These are phyloP conservation scores for Apostichopus japonicus DNA, from an alignment of 35 echinoderm and acorn worm genomes.

Conservation along the genomic window DNA sequence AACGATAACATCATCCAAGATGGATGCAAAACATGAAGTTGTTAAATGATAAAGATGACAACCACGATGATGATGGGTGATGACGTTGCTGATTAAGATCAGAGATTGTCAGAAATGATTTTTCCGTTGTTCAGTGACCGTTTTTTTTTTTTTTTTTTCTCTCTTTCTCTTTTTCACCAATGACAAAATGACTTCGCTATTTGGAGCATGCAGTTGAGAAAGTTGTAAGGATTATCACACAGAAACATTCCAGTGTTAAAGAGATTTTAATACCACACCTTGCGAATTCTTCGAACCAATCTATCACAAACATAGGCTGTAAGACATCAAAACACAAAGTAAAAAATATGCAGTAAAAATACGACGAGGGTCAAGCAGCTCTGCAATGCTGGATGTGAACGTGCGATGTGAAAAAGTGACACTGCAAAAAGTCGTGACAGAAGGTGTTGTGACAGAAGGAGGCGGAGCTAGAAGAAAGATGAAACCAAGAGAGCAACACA, in stretches of 20 bases:
- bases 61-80: neutral
- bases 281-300: constrained; percentile 7
- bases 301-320: constrained; percentile 9
- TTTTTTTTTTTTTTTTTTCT: too few species aligned
- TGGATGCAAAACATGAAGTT: neutral
- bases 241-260: neutral
- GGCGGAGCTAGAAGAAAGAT: neutral
- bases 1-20: neutral
- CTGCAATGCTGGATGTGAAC: neutral
- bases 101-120: too few species aligned
- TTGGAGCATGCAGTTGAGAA: neutral
- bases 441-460: neutral
- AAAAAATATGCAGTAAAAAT: constrained; percentile 7
- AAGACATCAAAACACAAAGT: constrained; percentile 2
- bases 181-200: too few species aligned
- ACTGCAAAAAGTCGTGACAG: neutral
- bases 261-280: constrained; percentile 1
- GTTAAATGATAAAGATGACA: neutral
- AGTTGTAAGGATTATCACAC: neutral
- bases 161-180: too few species aligned
- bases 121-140: too few species aligned
- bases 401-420: neutral
- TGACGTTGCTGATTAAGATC: neutral
- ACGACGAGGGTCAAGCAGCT: neutral
- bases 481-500: neutral